Evolutionary conservation across 2,797 vertebrate genomes (phyloP).

Genomic region (Rhynchotus rufescens): DNA sequence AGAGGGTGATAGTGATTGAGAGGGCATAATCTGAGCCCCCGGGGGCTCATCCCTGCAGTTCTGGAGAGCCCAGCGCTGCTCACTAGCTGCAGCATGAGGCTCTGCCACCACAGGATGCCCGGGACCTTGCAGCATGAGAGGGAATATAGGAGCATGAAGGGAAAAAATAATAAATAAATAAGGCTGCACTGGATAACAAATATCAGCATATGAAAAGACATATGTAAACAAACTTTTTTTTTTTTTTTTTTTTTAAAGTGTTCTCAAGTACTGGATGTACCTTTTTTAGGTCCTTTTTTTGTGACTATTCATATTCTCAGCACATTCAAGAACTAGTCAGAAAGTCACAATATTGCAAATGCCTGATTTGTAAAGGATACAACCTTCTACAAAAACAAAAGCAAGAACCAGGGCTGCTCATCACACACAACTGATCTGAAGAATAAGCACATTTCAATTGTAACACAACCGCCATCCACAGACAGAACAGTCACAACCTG

Average conservation of each 20-base stretch:
- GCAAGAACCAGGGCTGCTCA: background rate
- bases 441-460: background rate
- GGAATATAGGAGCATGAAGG: background rate
- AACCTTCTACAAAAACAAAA: background rate
- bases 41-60: background rate
- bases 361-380: background rate
- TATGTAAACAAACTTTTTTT: background rate
- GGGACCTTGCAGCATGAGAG: background rate
- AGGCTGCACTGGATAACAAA: background rate
- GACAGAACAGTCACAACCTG: background rate
- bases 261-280: background rate
- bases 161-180: background rate
- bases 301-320: background rate
- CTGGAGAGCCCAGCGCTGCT: rapidly evolving
- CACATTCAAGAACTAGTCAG: background rate
- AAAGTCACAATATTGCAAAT: background rate
- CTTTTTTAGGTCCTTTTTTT: background rate
- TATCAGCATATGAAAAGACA: background rate
- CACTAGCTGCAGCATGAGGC: background rate
- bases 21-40: background rate
- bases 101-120: background rate
- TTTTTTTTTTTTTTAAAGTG: no score
- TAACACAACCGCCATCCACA: background rate
- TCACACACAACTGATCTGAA: background rate
- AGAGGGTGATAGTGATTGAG: background rate